Base-by-base conservation (phyloP, 2,113 vertebrate genomes). In the Otis tarda region DNA sequence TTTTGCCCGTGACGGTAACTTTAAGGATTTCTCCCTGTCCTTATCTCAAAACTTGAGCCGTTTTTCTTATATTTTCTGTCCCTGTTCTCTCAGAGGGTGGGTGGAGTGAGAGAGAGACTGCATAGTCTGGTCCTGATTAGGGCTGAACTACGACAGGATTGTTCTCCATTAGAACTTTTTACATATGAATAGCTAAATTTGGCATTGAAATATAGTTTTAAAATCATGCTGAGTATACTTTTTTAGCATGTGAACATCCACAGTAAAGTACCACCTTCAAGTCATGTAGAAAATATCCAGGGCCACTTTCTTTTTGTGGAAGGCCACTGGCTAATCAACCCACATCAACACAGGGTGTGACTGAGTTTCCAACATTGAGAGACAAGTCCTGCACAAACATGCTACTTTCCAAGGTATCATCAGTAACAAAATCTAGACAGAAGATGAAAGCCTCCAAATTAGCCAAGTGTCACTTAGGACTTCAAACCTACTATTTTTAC, bases 381-480 rank as follows among this genome's bases (percentile, higher is more conserved):
- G 64, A 57, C 22, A 85, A 64, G 57, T 93, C 75, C 68, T 91
- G 75, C 52, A 95, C 83, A 85, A 97, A 94, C 50, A 49, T 28
- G 67, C 95, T 96, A 83, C 74, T 97, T 94, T 88, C 49, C 33
- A 60, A 74, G 33, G 67, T 92, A 61, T 92, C 96, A 96, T 97
- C 82, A 84, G 69, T 97, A 97, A 98, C 93, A 93, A 97, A 97
- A 97, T 97, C 73, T 81, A 95, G 89, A 95, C 43, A 76, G 67
- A 49, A 74, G 76, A 96, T 92, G 90, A 97, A 97, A 97, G 77
- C 83, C 82, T 97, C 53, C 76, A 97, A 95, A 97, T 98, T 95
- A 97, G 75, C 86, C 87, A 73, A 67, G 89, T 71, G 52, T 91
- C 97, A 94, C 93, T 97, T 89, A 94, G 87, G 94, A 95, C 63